Evolutionary conservation across 2,888 invertebrate species (phyloP).

Genomic region (Argyresthia goedartella): DNA sequence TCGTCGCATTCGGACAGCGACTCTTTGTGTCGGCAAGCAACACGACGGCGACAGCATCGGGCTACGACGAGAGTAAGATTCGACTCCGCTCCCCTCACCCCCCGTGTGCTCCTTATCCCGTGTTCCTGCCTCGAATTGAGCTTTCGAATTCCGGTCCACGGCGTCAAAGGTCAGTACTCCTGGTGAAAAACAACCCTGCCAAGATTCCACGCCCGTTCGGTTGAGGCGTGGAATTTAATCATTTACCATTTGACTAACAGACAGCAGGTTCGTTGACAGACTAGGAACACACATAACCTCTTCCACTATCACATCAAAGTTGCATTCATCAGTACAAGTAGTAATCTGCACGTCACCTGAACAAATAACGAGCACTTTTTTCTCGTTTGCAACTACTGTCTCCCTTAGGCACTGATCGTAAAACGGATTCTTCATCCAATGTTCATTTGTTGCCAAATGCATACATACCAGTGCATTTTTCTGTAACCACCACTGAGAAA

Average conservation of each 20-base stretch:
- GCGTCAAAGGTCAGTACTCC: no score
- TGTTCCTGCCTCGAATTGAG: no score
- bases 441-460: not conserved
- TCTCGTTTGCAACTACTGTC: constrained; percentile 3
- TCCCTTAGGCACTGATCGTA: not conserved
- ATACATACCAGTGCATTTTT: constrained; percentile 3
- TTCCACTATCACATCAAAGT: constrained; percentile 4
- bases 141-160: no score
- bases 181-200: no score
- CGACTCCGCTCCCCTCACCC: no score
- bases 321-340: not conserved
- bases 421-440: not conserved
- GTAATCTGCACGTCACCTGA: constrained; percentile 6
- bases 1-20: no score
- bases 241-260: constrained; percentile 7
- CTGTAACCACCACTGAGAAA: constrained; percentile 10
- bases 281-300: constrained; percentile 8
- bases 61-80: no score
- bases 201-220: no score
- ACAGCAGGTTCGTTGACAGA: constrained; percentile 7
- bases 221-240: no score
- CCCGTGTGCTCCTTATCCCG: no score
- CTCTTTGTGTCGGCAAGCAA: no score
- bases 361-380: constrained; percentile 5
- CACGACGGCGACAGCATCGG: no score